Base-by-base conservation (phyloP, 2,797 vertebrate genomes). In the Sylvilagus floridanus region DNA sequence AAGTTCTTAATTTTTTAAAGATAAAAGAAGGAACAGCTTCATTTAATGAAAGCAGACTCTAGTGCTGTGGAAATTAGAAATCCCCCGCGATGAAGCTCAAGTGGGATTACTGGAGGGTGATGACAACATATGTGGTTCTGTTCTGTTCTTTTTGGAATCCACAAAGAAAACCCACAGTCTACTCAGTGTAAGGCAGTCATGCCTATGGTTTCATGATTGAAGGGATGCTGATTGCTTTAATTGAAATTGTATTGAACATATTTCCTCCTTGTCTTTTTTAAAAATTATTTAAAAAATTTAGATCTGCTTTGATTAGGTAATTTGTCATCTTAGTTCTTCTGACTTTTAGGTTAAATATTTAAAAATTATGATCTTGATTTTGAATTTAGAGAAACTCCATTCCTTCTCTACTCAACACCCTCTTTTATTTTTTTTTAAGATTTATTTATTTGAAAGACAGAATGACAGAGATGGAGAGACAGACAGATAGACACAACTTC, bases 11-110 rank as follows among this genome's bases (percentile, higher is more conserved):
- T 65, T 88, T 95, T 81, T 91, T 81, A 54, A 88, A 91, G 57
- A 85, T 72, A 82, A 95, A 95, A 95, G 52, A 88, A 93, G 17
- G 22, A 88, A 76, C 77, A 79, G 42, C 88, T 96, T 94, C 42
- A 60, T 97, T 82, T 76, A 94, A 79, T 87, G 66, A 94, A 96
- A 96, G 84, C 69, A 62, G 50, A 83, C 54, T 79, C 21, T 30
- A 57, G 52, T 69, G 72, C 54, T 79, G 19, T 71, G 60, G 78
- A 62, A 88, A 92, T 52, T 30, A 68, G 42, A 90, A 88, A 42
- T 78, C 72, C 37, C 42, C 54, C 50, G 60, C 54, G 17, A 78
- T 63, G 82, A 88, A 52, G 24, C n/a, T 12, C 50, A 90, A 57
- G 21, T 68, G 75, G 92, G 81, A 88, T 93, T 88, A 88, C 68